These are phyloP conservation scores for Oophaga sylvatica DNA, from an alignment of 2,797 vertebrate genomes.

Conservation along the genomic window DNA sequence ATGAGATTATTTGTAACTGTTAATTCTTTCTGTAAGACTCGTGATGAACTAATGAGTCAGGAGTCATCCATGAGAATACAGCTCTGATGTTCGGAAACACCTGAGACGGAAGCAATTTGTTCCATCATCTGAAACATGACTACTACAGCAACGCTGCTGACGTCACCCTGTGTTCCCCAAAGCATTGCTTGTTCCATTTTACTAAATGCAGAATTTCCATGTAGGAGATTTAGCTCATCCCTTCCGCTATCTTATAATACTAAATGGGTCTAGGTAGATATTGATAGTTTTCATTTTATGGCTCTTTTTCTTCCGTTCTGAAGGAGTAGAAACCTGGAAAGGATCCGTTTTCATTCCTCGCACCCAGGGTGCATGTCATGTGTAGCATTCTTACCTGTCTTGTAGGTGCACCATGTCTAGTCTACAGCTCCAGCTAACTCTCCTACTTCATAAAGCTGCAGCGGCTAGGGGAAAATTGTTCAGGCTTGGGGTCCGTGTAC, in stretches of 20 bases:
- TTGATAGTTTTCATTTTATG: no score
- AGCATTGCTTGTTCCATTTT: background rate
- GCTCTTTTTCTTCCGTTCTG: no score
- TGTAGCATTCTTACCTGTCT: background rate
- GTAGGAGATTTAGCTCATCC: background rate
- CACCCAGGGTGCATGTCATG: background rate
- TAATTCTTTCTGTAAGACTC: background rate
- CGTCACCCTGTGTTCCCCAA: slow-evolving; percentile 71
- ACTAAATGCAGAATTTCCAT: background rate
- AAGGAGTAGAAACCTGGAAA: background rate
- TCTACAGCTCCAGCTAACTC: background rate
- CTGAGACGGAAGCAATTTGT: background rate
- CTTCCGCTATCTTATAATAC: background rate
- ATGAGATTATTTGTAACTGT: background rate
- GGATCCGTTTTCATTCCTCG: background rate
- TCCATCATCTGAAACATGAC: background rate
- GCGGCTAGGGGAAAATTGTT: no score
- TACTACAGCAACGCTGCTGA: slow-evolving; percentile 67
- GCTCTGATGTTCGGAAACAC: background rate
- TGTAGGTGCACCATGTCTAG: background rate
- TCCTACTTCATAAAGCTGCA: no score
- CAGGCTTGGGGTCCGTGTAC: no score
- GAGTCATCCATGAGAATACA: background rate
- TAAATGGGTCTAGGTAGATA: background rate
- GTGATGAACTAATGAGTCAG: background rate